phyloP scores from a whole-genome alignment of 2,113 vertebrate genomes.

The Salvelinus namaycush region DNA sequence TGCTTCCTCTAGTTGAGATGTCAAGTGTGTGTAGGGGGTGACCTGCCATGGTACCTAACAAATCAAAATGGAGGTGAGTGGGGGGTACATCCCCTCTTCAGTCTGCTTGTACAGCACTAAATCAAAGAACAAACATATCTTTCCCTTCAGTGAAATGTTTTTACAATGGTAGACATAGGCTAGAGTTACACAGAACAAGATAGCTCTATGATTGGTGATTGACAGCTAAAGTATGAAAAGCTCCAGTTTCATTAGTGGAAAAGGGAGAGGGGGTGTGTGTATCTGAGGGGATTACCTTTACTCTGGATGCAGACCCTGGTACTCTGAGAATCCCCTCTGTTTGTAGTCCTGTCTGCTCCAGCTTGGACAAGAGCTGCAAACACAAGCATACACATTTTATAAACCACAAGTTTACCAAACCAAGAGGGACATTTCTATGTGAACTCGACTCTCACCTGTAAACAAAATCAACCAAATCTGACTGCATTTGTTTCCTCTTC shows the following conservation, averaged over 20 bases:
- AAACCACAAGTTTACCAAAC: neutral
- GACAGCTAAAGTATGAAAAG: too few relatives aligned
- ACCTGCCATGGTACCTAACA: neutral
- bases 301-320: slow-evolving; percentile 89
- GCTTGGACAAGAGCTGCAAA: slow-evolving; percentile 84
- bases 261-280: neutral
- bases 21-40: neutral
- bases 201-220: too few relatives aligned
- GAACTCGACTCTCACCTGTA: neutral
- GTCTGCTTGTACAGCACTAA: neutral
- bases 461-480: neutral
- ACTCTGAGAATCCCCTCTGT: slow-evolving; percentile 95
- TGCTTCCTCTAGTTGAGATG: neutral
- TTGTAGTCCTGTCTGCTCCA: slow-evolving; percentile 90
- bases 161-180: too few relatives aligned
- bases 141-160: too few relatives aligned
- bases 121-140: too few relatives aligned
- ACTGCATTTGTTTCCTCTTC: neutral
- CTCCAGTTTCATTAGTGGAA: neutral
- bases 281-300: slow-evolving; percentile 81
- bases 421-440: neutral
- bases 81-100: too few relatives aligned
- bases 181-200: too few relatives aligned
- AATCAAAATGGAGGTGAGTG: neutral
- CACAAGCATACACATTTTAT: slow-evolving; percentile 37